Evolutionary conservation across 2,888 invertebrate species (phyloP), one percentile per base, ranked within the genome.

Genomic region (Troides aeacus): DNA sequence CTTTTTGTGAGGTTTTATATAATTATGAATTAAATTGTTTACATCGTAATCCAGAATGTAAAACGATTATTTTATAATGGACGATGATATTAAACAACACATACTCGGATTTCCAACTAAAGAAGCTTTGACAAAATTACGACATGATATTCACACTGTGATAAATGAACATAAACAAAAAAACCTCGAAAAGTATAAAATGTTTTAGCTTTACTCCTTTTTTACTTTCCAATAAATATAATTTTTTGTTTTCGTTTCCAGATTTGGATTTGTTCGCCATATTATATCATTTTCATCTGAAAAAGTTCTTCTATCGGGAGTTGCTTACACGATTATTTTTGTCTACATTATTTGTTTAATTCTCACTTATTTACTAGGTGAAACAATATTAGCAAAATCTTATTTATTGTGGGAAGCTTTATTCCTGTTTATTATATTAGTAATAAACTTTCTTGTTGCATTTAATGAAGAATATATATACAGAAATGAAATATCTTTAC

Each of bases 71-170:
- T 50, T 62, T 70, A 77, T 67, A 73, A 90, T 90, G 90, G 88
- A 87, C 78, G 82, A 83, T 78, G 84, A 84, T 72, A 82, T 75
- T 75, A 84, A 78, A 74, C 82, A 84, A 73, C 82, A 86, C 68
- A 82, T 81, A 71, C 74, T 90, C 66, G 96, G 96, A 30, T 90
- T 95, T 75, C 93, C 94, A 61, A 96, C 96, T 17, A 91, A 92
- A 79, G 94, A 94, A 72, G 96, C 97, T 36, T 84, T 97, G 69
- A 89, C 93, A 74, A 95, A 94, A 79, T 92, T 97, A 71, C 94
- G 95, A 77, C 93, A 94, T 77, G 96, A 96, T 82, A 95, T 97
- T 75, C 92, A 93, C 74, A 85, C 86, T 73, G 94, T 95, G 71
- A 88, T 97, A 70, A 86, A 92, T 62, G 94, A 95, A 72, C 94